Evolutionary conservation across 2,797 vertebrate species (phyloP).

Genomic region (Hylomyscus alleni): DNA sequence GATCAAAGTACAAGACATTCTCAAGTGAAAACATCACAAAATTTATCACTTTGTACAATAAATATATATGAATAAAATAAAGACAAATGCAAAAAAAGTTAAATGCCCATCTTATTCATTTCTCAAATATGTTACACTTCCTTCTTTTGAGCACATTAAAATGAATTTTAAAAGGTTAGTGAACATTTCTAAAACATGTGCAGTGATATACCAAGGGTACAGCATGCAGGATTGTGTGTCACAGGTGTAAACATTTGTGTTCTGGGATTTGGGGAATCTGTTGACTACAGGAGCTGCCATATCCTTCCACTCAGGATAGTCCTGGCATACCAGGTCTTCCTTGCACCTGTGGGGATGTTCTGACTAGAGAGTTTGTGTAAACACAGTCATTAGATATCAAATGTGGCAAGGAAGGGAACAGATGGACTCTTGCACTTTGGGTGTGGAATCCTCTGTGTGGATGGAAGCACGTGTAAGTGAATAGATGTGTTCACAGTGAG

Average conservation of each 20-base stretch:
- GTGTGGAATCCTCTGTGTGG: neutral
- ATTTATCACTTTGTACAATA: neutral
- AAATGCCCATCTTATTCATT: neutral
- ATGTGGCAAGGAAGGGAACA: neutral
- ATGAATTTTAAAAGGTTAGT: constrained; percentile 36
- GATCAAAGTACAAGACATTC: neutral
- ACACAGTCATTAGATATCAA: neutral
- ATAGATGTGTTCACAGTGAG: neutral
- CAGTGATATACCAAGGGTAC: neutral
- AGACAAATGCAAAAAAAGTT: neutral
- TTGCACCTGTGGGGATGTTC: neutral
- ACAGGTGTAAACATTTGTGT: neutral
- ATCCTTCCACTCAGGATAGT: neutral
- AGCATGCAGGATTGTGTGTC: neutral
- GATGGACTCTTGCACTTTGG: neutral
- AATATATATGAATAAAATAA: neutral
- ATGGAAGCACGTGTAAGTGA: neutral
- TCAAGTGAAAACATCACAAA: neutral
- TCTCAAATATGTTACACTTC: constrained; percentile 9
- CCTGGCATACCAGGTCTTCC: neutral
- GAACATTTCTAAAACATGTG: neutral
- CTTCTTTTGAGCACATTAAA: neutral
- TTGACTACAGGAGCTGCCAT: neutral
- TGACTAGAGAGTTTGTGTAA: neutral
- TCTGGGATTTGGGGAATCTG: neutral